Conservation (phyloP, 2,888 invertebrate species). For the Hypomecis atomaria region DNA sequence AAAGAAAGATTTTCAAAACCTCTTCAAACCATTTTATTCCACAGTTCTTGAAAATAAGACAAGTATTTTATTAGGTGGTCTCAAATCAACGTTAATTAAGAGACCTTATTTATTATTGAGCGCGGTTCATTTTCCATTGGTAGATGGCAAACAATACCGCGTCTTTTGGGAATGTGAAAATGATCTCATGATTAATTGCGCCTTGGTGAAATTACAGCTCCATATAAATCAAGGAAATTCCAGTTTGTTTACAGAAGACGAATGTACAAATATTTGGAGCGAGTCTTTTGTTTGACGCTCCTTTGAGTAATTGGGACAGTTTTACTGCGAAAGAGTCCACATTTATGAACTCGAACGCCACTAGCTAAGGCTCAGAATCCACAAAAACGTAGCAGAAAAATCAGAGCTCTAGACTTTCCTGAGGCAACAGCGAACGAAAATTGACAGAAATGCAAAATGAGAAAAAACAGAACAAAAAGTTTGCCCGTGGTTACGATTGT, state of each 20-base stretch:
- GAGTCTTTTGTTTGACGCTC: slow-evolving; percentile 35
- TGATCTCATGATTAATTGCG: slow-evolving; percentile 48
- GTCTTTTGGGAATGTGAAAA: slow-evolving; percentile 42
- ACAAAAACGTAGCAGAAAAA: no score
- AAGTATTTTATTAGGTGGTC: neutral
- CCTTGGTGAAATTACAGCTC: slow-evolving; percentile 38
- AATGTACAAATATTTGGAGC: slow-evolving; percentile 32
- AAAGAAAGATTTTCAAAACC: no score
- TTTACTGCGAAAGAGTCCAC: slow-evolving; percentile 29
- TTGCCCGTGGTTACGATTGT: no score
- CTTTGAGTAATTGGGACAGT: slow-evolving; percentile 34
- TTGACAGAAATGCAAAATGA: no score
- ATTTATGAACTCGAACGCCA: slow-evolving; percentile 31
- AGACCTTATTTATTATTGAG: slow-evolving; percentile 48
- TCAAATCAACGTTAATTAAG: slow-evolving; percentile 46
- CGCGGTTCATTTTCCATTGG: slow-evolving; percentile 52
- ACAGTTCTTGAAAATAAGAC: no score
- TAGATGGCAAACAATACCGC: slow-evolving; percentile 47
- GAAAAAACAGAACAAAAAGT: no score
- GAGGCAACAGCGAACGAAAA: no score
- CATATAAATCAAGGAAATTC: slow-evolving; percentile 35
- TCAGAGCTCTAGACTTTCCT: no score
- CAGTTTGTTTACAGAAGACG: slow-evolving; percentile 29
- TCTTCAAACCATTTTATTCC: no score
- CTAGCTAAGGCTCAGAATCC: slow-evolving; percentile 23